Conservation (phyloP, 2,797 vertebrate species). For the Enteromius treurensis region DNA sequence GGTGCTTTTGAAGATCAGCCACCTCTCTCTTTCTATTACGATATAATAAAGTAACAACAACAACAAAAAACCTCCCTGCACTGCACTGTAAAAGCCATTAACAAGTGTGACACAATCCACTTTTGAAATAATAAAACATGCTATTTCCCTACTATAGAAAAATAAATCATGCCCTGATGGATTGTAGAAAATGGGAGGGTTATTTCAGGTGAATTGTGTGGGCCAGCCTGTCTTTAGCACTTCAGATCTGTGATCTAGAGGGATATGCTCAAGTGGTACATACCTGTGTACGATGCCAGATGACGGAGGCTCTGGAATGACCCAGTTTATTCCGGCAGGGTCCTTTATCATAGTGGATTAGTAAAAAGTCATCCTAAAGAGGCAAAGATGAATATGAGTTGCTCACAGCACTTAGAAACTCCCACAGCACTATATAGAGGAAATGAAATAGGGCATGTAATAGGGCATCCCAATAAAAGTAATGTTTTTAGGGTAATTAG, state of each 20-base stretch:
- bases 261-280: neutral
- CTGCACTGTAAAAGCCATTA: neutral
- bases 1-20: neutral
- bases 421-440: neutral
- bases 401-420: neutral
- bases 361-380: constrained; percentile 84
- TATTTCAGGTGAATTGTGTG: constrained; percentile 2
- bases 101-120: neutral
- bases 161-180: neutral
- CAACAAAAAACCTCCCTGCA: neutral
- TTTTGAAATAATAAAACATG: neutral
- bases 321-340: constrained; percentile 87
- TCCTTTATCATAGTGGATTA: constrained; percentile 88
- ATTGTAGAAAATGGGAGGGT: neutral
- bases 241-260: neutral
- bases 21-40: neutral
- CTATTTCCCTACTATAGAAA: neutral
- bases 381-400: neutral
- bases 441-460: neutral
- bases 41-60: neutral
- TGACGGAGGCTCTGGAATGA: constrained; percentile 87
- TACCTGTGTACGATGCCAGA: constrained; percentile 90
- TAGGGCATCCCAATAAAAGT: neutral
- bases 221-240: neutral
- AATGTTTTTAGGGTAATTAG: neutral